Evolutionary conservation across 2,888 invertebrate species (phyloP).

Genomic region (Tachina fera): DNA sequence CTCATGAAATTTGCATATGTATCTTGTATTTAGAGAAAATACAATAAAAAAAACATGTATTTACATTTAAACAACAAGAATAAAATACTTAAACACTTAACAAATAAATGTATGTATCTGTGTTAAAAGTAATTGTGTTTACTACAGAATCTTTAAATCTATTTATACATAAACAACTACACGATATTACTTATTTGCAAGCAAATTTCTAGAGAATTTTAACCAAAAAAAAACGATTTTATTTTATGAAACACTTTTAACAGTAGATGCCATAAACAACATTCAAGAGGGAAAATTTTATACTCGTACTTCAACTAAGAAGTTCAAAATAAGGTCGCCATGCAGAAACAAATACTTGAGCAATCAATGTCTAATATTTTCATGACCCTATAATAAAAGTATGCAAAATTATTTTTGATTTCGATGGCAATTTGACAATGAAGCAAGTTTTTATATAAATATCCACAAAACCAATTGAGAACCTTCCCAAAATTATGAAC

Average conservation of each 20-base stretch:
- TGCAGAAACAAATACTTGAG: background rate
- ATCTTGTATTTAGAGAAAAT: slow-evolving; percentile 6
- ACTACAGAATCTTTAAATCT: background rate
- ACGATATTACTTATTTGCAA: slow-evolving; percentile 5
- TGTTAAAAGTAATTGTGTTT: slow-evolving; percentile 28
- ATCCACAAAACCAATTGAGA: too few species aligned
- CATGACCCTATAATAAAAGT: background rate
- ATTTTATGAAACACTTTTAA: slow-evolving; percentile 3
- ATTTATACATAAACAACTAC: slow-evolving; percentile 20
- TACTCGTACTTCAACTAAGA: slow-evolving; percentile 23
- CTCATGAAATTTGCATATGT: slow-evolving; percentile 25
- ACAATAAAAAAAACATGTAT: background rate
- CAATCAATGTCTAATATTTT: background rate
- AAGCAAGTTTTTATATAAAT: too few species aligned
- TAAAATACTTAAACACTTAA: slow-evolving; percentile 47
- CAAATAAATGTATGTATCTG: slow-evolving; percentile 23
- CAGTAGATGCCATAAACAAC: background rate
- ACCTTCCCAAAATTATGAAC: too few species aligned
- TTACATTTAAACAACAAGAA: slow-evolving; percentile 11
- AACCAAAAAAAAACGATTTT: background rate
- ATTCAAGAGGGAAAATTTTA: slow-evolving; percentile 15
- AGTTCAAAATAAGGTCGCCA: background rate
- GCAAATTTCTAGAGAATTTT: slow-evolving; percentile 31
- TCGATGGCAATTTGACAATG: background rate
- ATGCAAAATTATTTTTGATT: background rate